Evolutionary conservation across 1,140 invertebrate species (phyloP).

Genomic region (Papilio xuthus): DNA sequence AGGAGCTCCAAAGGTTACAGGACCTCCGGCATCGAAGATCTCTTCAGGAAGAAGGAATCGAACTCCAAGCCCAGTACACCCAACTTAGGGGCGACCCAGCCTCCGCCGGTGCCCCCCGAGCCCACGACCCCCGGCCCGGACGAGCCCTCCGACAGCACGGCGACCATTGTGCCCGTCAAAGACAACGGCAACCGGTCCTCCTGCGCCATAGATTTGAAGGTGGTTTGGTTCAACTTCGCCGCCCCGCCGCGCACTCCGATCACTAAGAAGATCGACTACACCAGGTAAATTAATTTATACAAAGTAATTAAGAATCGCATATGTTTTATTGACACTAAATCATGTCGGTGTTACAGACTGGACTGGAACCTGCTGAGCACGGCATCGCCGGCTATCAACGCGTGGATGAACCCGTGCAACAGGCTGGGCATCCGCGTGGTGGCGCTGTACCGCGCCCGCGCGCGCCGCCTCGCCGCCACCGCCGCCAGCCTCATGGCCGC

Average conservation of each 20-base stretch:
- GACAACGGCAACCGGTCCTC: constrained; percentile 88
- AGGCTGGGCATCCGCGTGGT: constrained; percentile 91
- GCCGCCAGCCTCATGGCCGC: constrained; percentile 97
- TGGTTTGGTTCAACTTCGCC: constrained; percentile 98
- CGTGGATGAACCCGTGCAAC: constrained; percentile 98
- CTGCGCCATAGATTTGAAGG: constrained; percentile 92
- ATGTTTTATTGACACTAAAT: neutral
- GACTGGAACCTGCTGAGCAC: constrained; percentile 99
- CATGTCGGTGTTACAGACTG: constrained; percentile 81
- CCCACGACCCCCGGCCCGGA: constrained; percentile 61
- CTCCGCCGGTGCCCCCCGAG: constrained; percentile 63
- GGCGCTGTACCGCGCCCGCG: constrained; percentile 88
- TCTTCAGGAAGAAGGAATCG: constrained; percentile 77
- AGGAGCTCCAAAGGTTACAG: constrained; percentile 58
- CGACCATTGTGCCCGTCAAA: constrained; percentile 72
- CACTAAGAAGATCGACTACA: constrained; percentile 97
- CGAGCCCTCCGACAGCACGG: constrained; percentile 68
- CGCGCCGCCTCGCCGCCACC: constrained; percentile 90
- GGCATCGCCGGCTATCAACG: constrained; percentile 97
- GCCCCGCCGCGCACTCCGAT: constrained; percentile 97
- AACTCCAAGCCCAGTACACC: constrained; percentile 80
- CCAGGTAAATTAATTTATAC: constrained; percentile 82
- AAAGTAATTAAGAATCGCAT: neutral
- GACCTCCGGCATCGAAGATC: constrained; percentile 77
- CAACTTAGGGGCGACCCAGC: constrained; percentile 68